Base-by-base conservation (phyloP, 1,140 invertebrate genomes). In the Brachionus paranguensis region DNA sequence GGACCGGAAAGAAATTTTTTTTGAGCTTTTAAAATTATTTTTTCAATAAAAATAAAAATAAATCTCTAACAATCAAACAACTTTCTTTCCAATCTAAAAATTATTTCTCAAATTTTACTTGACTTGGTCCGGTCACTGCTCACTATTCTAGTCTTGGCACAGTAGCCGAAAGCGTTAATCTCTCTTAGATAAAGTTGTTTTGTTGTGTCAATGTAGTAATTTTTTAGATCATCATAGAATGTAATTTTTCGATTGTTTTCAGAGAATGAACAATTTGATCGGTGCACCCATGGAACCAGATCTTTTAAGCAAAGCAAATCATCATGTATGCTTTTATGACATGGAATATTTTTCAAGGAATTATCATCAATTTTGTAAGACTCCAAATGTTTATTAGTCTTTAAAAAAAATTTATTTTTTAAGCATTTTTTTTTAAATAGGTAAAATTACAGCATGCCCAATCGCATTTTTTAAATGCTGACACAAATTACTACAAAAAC, bases 311-410 rank as follows among this genome's bases (percentile, higher is more conserved):
- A 12, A 45, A 64, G 17, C 14, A 81, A 47, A 20, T 81, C 78
- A 45, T 81, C 53, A 64, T 64, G 64, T 27, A 81, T 81, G 41
- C 64, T 6, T 29, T 64, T 81, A 17, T 81, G 78, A 37, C 7
- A 8, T n/a, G 78, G 78, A 37, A 81, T 41, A n/a, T 24, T 81
- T 60, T 27, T 41, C 17, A 60, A 41, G 14, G 50, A 24, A 24
- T 60, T 64, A 29, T 81, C 78, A 20, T 45, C 27, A 64, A 64
- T 81, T 64, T 64, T 41, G 20, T 81, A 60, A 1, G 78, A 64
- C 24, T 81, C 78, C n/a, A 81, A 81, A 45, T 81, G 78, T 17
- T 81, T 81, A 37, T 81, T 81, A 6, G 53, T 60, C 78, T 81
- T 43, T 20, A 37, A 60, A 12, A 64, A 43, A 10, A 55, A 50